Evolutionary conservation across 2,113 vertebrate genomes (phyloP), one percentile per base, ranked within the genome.

Genomic region (Phalacrocorax carbo): DNA sequence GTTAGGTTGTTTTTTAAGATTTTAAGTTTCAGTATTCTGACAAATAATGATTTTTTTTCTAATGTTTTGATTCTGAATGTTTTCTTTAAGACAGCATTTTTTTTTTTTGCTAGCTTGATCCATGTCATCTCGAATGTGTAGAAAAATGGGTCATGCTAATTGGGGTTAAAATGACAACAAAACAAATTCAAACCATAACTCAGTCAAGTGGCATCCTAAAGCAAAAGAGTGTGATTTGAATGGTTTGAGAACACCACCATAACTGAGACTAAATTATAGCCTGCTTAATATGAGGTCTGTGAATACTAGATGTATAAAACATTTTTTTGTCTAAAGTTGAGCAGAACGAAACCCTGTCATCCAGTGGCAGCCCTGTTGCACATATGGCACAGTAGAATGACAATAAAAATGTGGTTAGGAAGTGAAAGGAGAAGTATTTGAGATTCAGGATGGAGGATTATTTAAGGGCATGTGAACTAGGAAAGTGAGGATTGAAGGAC

Each of bases 291-390:
- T 2, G 42, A 95, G 58, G 71, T 94, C 89, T 71, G 90, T 82
- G 91, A 92, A 80, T 97, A 89, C 82, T 29, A 42, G 70, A 77
- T 36, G 30, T 91, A 92, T 95, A 95, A 97, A 97, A 91, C 75
- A 92, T 15, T 86, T 98, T 95, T 96, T 91, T 82, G 54, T 96
- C 60, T 88, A 91, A 97, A 82, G 49, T 77, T 92, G 89, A 96
- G 57, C 61, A 90, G 93, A 94, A 94, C 82, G 93, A 88, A 90
- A 90, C 36, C 58, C 60, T 30, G 72, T 96, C 22, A 40, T 49
- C 75, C 15, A 25, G 58, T 40, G 70, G 66, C 76, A 88, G 84
- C 86, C 95, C 71, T 69, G 42, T 80, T 94, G 93, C 60, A 38
- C 57, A 62, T 62, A 48, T 72, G 54, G 65, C 79, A 79, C 55